A percentile compares a stretch with the other conserved stretches of the same genome.
These are phyloP conservation scores for Drosophila neonasuta DNA, from an alignment of 2,888 invertebrate species.

Conservation along the genomic window DNA sequence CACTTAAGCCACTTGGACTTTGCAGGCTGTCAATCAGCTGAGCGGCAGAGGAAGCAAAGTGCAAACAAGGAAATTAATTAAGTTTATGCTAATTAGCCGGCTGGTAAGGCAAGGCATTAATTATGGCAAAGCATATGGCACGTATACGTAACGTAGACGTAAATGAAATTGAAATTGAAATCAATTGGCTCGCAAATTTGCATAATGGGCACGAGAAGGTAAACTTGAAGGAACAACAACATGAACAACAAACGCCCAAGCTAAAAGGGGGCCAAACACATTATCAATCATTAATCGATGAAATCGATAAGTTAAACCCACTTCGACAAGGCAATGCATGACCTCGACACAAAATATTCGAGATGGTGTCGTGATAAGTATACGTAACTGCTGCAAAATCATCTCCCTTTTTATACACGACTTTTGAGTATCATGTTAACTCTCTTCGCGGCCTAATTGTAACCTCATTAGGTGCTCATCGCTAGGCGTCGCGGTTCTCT, in stretches of 20 bases:
- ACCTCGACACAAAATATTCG: slow-evolving; percentile 15
- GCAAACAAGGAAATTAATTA: slow-evolving; percentile 66
- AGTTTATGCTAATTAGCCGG: slow-evolving; percentile 71
- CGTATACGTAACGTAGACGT: slow-evolving; percentile 51
- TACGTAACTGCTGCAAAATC: slow-evolving; percentile 1
- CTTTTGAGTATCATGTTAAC: background rate
- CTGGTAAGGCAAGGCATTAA: slow-evolving; percentile 53
- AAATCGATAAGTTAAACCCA: slow-evolving; percentile 66
- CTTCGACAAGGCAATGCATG: slow-evolving; percentile 4
- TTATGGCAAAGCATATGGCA: slow-evolving; percentile 62
- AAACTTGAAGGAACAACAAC: slow-evolving; percentile 19
- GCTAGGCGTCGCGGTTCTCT: slow-evolving; percentile 14
- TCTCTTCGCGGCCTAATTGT: background rate
- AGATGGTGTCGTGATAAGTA: slow-evolving; percentile 22
- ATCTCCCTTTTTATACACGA: background rate
- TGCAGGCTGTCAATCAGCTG: slow-evolving; percentile 51
- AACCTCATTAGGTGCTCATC: slow-evolving; percentile 11
- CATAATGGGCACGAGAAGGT: slow-evolving; percentile 56
- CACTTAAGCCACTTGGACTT: slow-evolving; percentile 20
- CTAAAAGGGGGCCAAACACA: slow-evolving; percentile 52
- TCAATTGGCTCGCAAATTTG: slow-evolving; percentile 65
- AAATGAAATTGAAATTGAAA: slow-evolving; percentile 66
- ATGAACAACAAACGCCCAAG: slow-evolving; percentile 1
- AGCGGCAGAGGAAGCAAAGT: slow-evolving; percentile 12
- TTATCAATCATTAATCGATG: slow-evolving; percentile 72